These are phyloP conservation scores for Sinhomidia bicolor DNA, from an alignment of 2,888 invertebrate genomes.

Conservation along the genomic window DNA sequence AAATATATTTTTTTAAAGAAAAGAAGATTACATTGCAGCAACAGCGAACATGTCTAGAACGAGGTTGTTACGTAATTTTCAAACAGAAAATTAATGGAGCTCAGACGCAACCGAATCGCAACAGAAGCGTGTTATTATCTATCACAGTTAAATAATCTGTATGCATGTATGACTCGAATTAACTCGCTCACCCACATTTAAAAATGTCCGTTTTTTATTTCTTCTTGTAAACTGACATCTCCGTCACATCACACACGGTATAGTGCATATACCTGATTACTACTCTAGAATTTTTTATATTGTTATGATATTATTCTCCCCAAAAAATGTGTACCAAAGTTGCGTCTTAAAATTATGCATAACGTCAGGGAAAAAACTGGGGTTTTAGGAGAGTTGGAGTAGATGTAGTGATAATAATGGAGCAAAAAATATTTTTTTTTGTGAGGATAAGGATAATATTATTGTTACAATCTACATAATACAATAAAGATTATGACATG, in stretches of 20 bases:
- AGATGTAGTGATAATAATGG: slow-evolving; percentile 21
- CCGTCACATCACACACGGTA: no score
- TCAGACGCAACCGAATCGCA: neutral
- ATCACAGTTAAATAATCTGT: slow-evolving; percentile 16
- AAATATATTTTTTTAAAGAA: neutral
- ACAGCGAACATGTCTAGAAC: neutral
- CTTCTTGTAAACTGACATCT: neutral
- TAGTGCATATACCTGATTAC: neutral
- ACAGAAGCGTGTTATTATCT: neutral
- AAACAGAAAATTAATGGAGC: neutral
- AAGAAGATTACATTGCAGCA: neutral
- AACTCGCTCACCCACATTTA: neutral
- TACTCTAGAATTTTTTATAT: no score
- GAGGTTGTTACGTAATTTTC: neutral
- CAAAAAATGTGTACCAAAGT: neutral
- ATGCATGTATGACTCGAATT: neutral
- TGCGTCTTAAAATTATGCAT: slow-evolving; percentile 17
- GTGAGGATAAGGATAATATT: no score
- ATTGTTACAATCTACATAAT: no score
- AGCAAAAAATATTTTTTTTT: slow-evolving; percentile 8
- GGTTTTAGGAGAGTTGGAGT: neutral
- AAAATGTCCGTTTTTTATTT: neutral
- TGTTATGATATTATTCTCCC: slow-evolving; percentile 11
- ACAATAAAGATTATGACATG: neutral
- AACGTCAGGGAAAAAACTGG: slow-evolving; percentile 26